Evolutionary conservation across 1,140 invertebrate genomes (phyloP).

Genomic region (Ostrea denselamellosa): DNA sequence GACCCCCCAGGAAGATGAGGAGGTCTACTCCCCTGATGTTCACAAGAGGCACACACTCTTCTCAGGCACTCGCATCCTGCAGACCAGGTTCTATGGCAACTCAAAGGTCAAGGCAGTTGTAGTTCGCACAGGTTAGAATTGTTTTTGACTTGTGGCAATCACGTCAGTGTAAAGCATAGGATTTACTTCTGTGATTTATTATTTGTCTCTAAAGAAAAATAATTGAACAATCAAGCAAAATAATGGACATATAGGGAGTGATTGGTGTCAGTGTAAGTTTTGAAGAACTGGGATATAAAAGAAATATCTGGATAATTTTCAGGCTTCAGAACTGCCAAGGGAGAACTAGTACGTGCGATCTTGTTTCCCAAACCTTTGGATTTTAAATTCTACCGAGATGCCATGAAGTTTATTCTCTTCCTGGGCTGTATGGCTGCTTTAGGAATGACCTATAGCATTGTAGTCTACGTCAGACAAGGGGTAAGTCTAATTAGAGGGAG

Average conservation of each 20-base stretch:
- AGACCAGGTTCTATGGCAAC: conserved; percentile 93
- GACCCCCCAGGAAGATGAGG: conserved; percentile 81
- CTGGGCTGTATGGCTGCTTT: conserved; percentile 87
- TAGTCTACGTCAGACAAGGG: conserved; percentile 77
- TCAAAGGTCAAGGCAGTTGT: conserved; percentile 86
- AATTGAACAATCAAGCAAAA: neutral
- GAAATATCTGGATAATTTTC: conserved; percentile 66
- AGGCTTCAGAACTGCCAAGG: conserved; percentile 94
- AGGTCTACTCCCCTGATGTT: conserved; percentile 81
- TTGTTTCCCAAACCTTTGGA: conserved; percentile 94
- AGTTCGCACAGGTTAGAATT: conserved; percentile 84
- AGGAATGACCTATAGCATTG: conserved; percentile 91
- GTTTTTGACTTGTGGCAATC: neutral
- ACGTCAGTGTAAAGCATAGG: neutral
- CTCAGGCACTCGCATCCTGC: conserved; percentile 96
- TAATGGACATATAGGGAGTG: neutral
- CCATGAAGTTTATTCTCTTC: conserved; percentile 93
- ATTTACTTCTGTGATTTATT: neutral
- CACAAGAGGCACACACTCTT: conserved; percentile 94
- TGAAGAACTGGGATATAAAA: neutral
- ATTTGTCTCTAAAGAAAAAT: neutral
- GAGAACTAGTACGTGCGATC: conserved; percentile 92
- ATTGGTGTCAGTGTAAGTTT: neutral
- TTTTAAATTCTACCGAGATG: conserved; percentile 95
- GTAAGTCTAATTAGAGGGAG: conserved; percentile 52